Evolutionary conservation across 2,888 invertebrate genomes (phyloP).

Genomic region (Carabus problematicus): DNA sequence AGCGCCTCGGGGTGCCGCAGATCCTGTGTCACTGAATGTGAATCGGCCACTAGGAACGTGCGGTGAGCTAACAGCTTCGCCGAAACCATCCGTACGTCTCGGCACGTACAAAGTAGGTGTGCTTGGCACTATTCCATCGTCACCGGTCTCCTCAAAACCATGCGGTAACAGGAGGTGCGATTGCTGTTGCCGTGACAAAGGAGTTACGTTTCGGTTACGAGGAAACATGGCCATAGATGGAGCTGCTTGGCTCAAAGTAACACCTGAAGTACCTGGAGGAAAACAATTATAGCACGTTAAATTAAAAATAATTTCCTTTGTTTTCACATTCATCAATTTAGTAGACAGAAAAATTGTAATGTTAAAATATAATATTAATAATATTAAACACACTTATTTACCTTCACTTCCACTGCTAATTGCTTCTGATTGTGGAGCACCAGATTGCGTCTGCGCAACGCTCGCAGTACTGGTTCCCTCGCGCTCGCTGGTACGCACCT

Average conservation of each 20-base stretch:
- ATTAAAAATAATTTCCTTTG: too few species aligned
- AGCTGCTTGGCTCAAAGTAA: constrained; percentile 48
- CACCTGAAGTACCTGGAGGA: constrained; percentile 46
- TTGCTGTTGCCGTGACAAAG: constrained; percentile 62
- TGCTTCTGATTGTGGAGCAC: constrained; percentile 66
- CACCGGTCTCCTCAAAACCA: constrained; percentile 71
- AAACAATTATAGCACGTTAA: neutral
- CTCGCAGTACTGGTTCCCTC: constrained; percentile 9
- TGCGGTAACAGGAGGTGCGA: constrained; percentile 62
- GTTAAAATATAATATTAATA: neutral
- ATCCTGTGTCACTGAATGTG: constrained; percentile 67
- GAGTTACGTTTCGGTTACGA: constrained; percentile 62
- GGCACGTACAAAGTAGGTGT: constrained; percentile 88
- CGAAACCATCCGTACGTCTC: constrained; percentile 83
- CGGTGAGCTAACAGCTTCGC: constrained; percentile 91
- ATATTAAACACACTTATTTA: constrained; percentile 54
- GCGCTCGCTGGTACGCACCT: constrained; percentile 56
- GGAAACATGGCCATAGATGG: constrained; percentile 58
- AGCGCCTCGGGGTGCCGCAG: constrained; percentile 49
- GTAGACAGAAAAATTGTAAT: neutral
- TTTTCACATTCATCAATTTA: neutral
- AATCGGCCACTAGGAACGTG: constrained; percentile 72
- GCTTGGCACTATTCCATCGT: constrained; percentile 84
- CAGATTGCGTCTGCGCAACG: constrained; percentile 47
- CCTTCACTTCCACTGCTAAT: constrained; percentile 79